Conservation (phyloP, 2,113 vertebrate genomes). For the Leptocoma aspasia region DNA sequence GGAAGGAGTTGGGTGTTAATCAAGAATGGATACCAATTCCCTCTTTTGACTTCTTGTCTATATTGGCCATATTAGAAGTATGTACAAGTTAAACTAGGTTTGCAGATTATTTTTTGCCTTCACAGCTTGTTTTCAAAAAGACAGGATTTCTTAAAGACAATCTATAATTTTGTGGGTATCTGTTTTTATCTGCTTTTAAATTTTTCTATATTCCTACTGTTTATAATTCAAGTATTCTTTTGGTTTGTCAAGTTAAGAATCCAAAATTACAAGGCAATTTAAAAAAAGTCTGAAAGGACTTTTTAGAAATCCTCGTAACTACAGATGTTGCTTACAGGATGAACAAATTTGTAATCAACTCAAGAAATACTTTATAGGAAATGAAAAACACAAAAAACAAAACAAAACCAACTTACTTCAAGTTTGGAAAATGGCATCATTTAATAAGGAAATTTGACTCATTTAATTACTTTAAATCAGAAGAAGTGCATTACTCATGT, state of each 20-base stretch:
- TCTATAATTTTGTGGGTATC: neutral
- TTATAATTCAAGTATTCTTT: neutral
- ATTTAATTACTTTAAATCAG: constrained; percentile 38
- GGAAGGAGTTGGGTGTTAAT: neutral
- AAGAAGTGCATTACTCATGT: constrained; percentile 13
- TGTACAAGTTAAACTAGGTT: neutral
- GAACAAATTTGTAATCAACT: neutral
- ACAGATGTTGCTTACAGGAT: neutral
- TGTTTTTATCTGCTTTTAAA: neutral
- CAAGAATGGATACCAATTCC: neutral
- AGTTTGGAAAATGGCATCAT: constrained; percentile 28
- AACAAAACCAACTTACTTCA: neutral
- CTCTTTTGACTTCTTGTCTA: neutral
- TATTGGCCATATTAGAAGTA: neutral
- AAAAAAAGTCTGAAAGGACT: neutral
- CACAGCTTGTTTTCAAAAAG: neutral
- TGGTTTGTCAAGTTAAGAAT: neutral
- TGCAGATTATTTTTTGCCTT: neutral
- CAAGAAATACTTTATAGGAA: neutral
- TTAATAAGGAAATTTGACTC: constrained; percentile 38
- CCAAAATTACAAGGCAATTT: neutral
- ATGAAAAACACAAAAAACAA: neutral
- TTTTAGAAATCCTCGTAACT: neutral
- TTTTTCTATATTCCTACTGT: neutral
- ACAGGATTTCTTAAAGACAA: neutral